A percentile compares a stretch with the other conserved stretches of the same genome.
phyloP scores from a whole-genome alignment of 23 tunicate species.

The Oikopleura dioica region DNA sequence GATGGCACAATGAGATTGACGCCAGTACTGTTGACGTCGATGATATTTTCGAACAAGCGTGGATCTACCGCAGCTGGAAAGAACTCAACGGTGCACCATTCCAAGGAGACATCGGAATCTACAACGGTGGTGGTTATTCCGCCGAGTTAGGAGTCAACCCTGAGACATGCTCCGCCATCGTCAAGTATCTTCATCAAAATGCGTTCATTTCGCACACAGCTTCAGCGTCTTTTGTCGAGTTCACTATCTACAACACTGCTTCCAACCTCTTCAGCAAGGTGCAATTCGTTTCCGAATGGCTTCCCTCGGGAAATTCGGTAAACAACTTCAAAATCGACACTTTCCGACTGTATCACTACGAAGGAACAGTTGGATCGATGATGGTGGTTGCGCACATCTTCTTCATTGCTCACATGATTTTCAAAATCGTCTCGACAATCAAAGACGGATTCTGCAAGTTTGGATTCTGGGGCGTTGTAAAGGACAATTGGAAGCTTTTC shows the following conservation, averaged over 20 bases:
- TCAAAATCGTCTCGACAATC: neutral
- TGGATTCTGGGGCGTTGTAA: neutral
- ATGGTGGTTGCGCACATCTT: slow-evolving; percentile 61
- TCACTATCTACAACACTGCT: slow-evolving; percentile 74
- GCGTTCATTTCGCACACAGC: slow-evolving; percentile 57
- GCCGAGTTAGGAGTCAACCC: slow-evolving; percentile 89
- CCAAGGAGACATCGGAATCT: slow-evolving; percentile 34
- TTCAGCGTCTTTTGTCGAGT: slow-evolving; percentile 67
- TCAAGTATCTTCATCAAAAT: slow-evolving; percentile 23
- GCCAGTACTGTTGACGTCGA: slow-evolving; percentile 25
- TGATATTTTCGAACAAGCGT: slow-evolving; percentile 33
- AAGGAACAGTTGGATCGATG: slow-evolving; percentile 55
- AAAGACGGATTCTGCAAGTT: neutral
- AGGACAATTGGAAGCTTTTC: neutral
- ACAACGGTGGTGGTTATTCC: slow-evolving; percentile 84
- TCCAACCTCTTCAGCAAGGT: slow-evolving; percentile 63
- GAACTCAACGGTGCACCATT: slow-evolving; percentile 67
- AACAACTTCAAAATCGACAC: slow-evolving; percentile 39
- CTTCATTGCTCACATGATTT: neutral
- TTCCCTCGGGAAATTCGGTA: slow-evolving; percentile 84
- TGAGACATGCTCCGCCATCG: slow-evolving; percentile 16
- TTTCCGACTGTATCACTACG: slow-evolving; percentile 57
- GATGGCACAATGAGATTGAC: slow-evolving; percentile 20
- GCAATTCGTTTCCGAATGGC: slow-evolving; percentile 49
- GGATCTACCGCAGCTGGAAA: slow-evolving; percentile 46